Conservation (phyloP, 1,140 invertebrate genomes). For the Procambarus virginalis region DNA sequence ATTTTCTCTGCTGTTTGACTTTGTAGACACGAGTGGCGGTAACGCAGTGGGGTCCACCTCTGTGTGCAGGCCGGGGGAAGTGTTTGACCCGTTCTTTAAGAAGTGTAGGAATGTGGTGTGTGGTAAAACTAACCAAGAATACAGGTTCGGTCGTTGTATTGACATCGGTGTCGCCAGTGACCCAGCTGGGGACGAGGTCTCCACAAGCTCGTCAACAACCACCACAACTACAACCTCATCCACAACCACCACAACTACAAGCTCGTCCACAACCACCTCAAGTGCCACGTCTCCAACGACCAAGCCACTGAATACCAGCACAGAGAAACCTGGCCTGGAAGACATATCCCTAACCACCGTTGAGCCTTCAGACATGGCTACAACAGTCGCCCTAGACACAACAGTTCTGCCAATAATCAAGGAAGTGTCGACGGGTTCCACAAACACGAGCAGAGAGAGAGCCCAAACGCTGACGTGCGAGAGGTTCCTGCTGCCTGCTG, state of each 20-base stretch:
- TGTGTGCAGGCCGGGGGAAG: conserved; percentile 71
- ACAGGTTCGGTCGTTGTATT: conserved; percentile 71
- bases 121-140: conserved; percentile 69
- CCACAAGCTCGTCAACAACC: conserved; percentile 52
- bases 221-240: conserved; percentile 18
- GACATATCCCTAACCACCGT: conserved; percentile 35
- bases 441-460: conserved; percentile 71
- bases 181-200: conserved; percentile 26
- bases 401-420: background rate
- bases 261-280: background rate
- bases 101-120: conserved; percentile 75
- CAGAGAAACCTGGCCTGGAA: conserved; percentile 70
- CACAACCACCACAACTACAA: conserved; percentile 20
- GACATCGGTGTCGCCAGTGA: conserved; percentile 27
- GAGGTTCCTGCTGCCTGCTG: conserved; percentile 73
- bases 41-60: conserved; percentile 73
- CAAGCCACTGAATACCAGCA: conserved; percentile 66
- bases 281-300: conserved; percentile 50
- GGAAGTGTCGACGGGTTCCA: background rate
- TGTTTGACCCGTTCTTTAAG: conserved; percentile 78
- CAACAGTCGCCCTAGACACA: background rate
- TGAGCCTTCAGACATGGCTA: background rate
- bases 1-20: conserved; percentile 78
- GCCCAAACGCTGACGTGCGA: conserved; percentile 72
- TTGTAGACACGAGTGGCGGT: conserved; percentile 72